Base-by-base conservation (phyloP, 2,888 invertebrate genomes). In the Eristalinus aeneus region DNA sequence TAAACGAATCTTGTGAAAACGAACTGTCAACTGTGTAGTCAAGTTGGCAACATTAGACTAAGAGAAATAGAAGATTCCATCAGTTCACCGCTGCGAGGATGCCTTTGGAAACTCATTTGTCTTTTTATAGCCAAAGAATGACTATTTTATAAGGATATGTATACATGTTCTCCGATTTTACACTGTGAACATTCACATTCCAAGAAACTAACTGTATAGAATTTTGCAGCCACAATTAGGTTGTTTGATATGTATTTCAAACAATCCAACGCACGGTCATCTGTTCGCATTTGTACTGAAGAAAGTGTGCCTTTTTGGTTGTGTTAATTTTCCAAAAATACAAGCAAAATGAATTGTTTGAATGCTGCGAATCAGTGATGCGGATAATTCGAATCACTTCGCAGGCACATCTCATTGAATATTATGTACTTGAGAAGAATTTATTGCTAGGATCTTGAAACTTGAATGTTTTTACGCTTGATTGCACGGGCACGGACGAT, bases 391-490 rank as follows among this genome's bases (percentile, higher is more conserved):
- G 20, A 11, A 60, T 60, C 60, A 60, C 31, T 61, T 61, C 56
- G n/a, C 20, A 23, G 20, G 56, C 16, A 39, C 53, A 32, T 31
- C 54, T 12, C 32, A 5, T 8, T 16, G 46, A 46, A 31, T 39
- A 65, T 74, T 36, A 8, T 20, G 16, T 56, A 75, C 74, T 80
- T 82, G 67, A 71, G 34, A 53, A 72, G 11, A 58, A 67, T 82
- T 67, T 80, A 75, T 53, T 81, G 75, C 64, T 46, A 69, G 63
- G 60, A 71, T 46, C 71, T 60, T 11, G 36, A 69, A 71, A 3
- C 27, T 27, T 5, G 27, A 5, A 27, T 27, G 27, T 81, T 1
- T 75, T 23, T n/a, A n/a, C 53, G 22, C 61, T n/a, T 36, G 64
- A 82, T 82, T 72, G 36, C 60, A 65, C 23, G 39, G 27, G 65